Evolutionary conservation across 1,140 invertebrate genomes (phyloP).

Genomic region (Drosophila arizonae): DNA sequence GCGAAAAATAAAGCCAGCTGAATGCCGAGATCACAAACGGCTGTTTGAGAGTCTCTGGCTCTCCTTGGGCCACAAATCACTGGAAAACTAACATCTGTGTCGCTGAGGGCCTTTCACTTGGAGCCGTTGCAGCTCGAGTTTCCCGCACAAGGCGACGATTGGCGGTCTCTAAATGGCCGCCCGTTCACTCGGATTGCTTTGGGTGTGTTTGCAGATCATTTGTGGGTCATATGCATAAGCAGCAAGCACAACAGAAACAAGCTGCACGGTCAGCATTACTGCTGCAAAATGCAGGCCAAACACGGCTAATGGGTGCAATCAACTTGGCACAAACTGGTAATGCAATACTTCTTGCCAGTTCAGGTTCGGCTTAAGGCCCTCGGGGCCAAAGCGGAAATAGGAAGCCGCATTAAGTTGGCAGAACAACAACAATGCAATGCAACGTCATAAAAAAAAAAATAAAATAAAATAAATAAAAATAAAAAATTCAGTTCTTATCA

Average conservation of each 20-base stretch:
- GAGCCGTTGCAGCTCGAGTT: conserved; percentile 48
- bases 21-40: not conserved
- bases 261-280: conserved; percentile 52
- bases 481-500: too few species aligned
- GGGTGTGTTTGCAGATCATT: conserved; percentile 61
- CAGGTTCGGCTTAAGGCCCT: conserved; percentile 16
- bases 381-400: conserved; percentile 60
- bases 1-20: too few species aligned
- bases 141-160: conserved; percentile 42
- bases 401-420: conserved; percentile 47
- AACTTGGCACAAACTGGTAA: conserved; percentile 55
- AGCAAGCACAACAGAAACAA: conserved; percentile 27
- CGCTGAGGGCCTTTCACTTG: conserved; percentile 46
- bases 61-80: conserved; percentile 10
- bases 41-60: not conserved
- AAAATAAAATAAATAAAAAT: too few species aligned
- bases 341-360: conserved; percentile 45
- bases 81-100: conserved; percentile 10
- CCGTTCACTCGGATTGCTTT: conserved; percentile 52
- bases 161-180: not conserved
- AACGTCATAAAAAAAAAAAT: not conserved
- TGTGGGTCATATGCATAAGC: conserved; percentile 68
- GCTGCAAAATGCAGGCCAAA: conserved; percentile 38
- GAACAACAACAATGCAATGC: conserved; percentile 26
- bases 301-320: conserved; percentile 57